These are phyloP conservation scores for Desmodus rotundus DNA, from an alignment of 2,113 vertebrate genomes.

Conservation along the genomic window DNA sequence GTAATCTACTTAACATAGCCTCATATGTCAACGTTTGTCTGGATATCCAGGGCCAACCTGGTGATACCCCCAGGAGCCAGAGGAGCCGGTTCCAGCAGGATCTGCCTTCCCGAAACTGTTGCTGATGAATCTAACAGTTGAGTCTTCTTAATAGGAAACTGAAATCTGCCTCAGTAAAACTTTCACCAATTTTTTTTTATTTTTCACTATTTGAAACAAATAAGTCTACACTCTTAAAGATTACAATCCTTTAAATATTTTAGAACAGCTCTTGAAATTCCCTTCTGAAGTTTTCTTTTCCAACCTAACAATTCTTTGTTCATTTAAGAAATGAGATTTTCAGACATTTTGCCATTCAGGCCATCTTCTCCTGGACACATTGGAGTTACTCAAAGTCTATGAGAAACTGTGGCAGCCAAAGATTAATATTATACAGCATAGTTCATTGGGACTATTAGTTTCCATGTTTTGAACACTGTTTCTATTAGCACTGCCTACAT, in stretches of 20 bases:
- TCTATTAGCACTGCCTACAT: neutral
- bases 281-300: neutral
- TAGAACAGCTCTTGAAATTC: conserved; percentile 3
- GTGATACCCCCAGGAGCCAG: neutral
- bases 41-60: neutral
- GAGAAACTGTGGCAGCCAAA: neutral
- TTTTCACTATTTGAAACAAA: neutral
- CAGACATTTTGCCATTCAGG: neutral
- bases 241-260: conserved; percentile 12
- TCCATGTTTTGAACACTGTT: neutral
- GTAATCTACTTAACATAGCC: neutral
- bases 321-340: conserved; percentile 24
- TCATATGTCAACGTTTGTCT: neutral
- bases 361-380: neutral
- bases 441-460: neutral
- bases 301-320: neutral
- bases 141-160: neutral
- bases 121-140: neutral
- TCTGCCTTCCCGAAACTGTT: neutral
- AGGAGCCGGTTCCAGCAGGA: neutral
- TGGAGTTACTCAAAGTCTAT: neutral
- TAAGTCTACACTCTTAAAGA: neutral
- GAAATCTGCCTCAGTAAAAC: neutral
- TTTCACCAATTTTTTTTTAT: neutral
- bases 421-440: neutral